Conservation (phyloP, 2,888 invertebrate genomes). For the Watsonalla binaria region DNA sequence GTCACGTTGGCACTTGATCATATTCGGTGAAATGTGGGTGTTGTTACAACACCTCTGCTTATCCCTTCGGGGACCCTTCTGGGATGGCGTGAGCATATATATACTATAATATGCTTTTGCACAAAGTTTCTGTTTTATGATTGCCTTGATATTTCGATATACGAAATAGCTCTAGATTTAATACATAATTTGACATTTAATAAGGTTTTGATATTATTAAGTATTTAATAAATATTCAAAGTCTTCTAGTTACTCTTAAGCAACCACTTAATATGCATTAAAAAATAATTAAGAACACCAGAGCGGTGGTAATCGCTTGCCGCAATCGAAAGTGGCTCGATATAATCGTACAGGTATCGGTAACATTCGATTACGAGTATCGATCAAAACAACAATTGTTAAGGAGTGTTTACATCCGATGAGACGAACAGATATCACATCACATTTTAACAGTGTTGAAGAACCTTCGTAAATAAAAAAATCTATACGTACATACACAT, state of each 20-base stretch:
- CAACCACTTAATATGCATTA: constrained; percentile 9
- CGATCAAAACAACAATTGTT: background rate
- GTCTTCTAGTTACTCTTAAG: background rate
- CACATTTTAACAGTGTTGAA: background rate
- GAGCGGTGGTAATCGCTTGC: constrained; percentile 16
- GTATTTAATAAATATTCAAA: background rate
- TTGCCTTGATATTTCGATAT: too few species aligned
- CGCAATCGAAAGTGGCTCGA: constrained; percentile 27
- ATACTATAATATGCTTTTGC: too few species aligned
- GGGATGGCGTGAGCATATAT: too few species aligned
- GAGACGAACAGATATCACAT: background rate
- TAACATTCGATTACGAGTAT: constrained; percentile 1
- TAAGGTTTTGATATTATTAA: background rate
- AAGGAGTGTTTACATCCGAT: background rate
- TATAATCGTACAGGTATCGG: constrained; percentile 13
- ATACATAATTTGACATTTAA: too few species aligned
- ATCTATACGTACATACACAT: too few species aligned
- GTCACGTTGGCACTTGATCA: too few species aligned
- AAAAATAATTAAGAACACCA: constrained; percentile 10
- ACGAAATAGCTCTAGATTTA: too few species aligned
- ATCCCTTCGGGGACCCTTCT: too few species aligned
- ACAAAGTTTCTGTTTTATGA: too few species aligned
- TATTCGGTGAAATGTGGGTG: too few species aligned
- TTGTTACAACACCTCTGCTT: too few species aligned
- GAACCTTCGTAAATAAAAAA: too few species aligned